These are phyloP conservation scores for Drosophila equinoxialis DNA, from an alignment of 1,140 invertebrate species.

Conservation along the genomic window DNA sequence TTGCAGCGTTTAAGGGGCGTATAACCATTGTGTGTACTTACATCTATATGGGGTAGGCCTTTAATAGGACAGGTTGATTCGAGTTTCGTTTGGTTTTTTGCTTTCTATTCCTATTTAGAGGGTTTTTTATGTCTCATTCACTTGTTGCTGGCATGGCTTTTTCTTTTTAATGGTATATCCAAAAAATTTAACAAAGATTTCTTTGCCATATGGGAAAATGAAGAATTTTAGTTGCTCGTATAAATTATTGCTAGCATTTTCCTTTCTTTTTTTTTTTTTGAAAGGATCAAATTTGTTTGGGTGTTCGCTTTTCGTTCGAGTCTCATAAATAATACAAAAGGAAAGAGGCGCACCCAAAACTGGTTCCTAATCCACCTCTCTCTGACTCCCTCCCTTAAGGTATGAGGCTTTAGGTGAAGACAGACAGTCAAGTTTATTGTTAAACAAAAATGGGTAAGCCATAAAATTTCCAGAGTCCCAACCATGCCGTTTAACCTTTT, in stretches of 20 bases:
- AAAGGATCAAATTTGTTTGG: neutral
- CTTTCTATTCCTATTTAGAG: no score
- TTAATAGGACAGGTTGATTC: constrained; percentile 40
- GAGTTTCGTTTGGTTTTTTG: constrained; percentile 10
- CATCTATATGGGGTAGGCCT: constrained; percentile 8
- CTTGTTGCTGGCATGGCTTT: constrained; percentile 60
- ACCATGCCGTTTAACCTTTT: constrained; percentile 59
- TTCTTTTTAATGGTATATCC: neutral
- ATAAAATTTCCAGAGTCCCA: constrained; percentile 48
- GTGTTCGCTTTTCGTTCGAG: neutral
- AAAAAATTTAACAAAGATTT: constrained; percentile 1
- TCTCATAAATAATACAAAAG: constrained; percentile 51
- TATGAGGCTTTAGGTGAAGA: constrained; percentile 48
- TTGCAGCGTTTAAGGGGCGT: constrained; percentile 67
- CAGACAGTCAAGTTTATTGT: constrained; percentile 71
- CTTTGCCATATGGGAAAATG: neutral
- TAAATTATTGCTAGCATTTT: constrained; percentile 2
- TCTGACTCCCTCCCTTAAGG: constrained; percentile 43
- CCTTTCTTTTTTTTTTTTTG: neutral
- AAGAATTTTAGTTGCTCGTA: neutral
- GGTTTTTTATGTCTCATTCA: constrained; percentile 19
- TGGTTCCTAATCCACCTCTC: constrained; percentile 53
- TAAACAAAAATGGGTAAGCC: constrained; percentile 76
- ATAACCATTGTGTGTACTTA: neutral
- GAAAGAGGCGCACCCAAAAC: constrained; percentile 45